Percentiles rank a stretch among this genome's conserved stretches.
phyloP scores from a whole-genome alignment of 2,113 vertebrate genomes.

The Regulus satrapa region DNA sequence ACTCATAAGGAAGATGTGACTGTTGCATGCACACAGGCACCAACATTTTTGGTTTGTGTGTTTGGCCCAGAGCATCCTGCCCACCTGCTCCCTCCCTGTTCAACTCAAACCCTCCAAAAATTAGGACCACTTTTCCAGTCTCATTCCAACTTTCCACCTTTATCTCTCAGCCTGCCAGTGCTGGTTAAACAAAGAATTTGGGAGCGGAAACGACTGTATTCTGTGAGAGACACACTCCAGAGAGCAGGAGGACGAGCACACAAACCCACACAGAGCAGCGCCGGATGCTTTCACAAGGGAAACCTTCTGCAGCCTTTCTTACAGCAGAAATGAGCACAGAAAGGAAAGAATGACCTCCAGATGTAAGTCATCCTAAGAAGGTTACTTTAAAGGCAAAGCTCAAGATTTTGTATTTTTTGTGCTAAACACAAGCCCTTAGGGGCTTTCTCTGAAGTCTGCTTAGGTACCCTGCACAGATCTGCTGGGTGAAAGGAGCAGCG shows the following conservation, averaged over 20 bases:
- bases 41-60: accelerated
- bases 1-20: neutral
- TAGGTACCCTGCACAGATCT: neutral
- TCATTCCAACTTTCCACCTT: neutral
- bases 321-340: neutral
- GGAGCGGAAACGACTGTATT: neutral
- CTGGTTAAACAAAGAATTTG: neutral
- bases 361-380: neutral
- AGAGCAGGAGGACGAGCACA: neutral
- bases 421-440: neutral
- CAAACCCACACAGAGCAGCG: neutral
- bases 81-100: neutral
- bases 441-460: neutral
- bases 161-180: neutral
- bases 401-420: neutral
- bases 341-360: neutral
- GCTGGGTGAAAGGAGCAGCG: neutral
- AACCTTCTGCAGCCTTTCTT: neutral
- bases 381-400: neutral
- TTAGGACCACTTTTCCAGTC: neutral
- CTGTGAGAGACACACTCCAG: neutral
- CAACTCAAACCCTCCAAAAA: neutral
- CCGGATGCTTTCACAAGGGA: neutral
- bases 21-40: neutral
- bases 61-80: neutral